Evolutionary conservation across 2,113 vertebrate species (phyloP).

Genomic region (Tautogolabrus adspersus): DNA sequence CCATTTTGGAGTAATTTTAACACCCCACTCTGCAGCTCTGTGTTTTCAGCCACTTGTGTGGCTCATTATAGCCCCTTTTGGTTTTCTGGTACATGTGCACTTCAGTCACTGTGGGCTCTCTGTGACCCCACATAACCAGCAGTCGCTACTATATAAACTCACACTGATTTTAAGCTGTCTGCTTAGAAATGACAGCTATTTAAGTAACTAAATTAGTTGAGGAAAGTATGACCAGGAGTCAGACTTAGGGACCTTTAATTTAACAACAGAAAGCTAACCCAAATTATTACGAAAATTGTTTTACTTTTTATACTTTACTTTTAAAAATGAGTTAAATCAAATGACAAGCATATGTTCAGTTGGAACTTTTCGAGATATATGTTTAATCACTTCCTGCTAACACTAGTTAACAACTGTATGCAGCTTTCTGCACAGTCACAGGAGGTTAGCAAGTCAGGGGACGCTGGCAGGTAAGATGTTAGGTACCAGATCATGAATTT

Average conservation of each 20-base stretch:
- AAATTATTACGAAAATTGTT: not conserved
- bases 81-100: slow-evolving; percentile 44
- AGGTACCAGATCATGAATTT: too few relatives aligned
- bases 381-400: not conserved
- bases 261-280: not conserved
- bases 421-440: too few relatives aligned
- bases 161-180: slow-evolving; percentile 16
- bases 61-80: slow-evolving; percentile 51
- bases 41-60: slow-evolving; percentile 61
- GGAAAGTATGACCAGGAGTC: slow-evolving; percentile 6
- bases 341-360: not conserved
- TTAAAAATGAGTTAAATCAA: slow-evolving; percentile 34
- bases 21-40: slow-evolving; percentile 39
- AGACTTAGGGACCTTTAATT: not conserved
- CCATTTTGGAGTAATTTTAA: slow-evolving; percentile 48
- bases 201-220: slow-evolving; percentile 37
- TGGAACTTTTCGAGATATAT: not conserved
- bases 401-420: not conserved
- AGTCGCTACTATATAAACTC: slow-evolving; percentile 51
- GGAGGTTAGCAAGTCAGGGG: not conserved
- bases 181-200: slow-evolving; percentile 29
- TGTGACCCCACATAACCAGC: slow-evolving; percentile 52
- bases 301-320: slow-evolving; percentile 15
- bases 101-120: slow-evolving; percentile 50
- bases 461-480: too few relatives aligned